Conservation (phyloP, 2,113 vertebrate genomes). For the Catharus fuscescens region DNA sequence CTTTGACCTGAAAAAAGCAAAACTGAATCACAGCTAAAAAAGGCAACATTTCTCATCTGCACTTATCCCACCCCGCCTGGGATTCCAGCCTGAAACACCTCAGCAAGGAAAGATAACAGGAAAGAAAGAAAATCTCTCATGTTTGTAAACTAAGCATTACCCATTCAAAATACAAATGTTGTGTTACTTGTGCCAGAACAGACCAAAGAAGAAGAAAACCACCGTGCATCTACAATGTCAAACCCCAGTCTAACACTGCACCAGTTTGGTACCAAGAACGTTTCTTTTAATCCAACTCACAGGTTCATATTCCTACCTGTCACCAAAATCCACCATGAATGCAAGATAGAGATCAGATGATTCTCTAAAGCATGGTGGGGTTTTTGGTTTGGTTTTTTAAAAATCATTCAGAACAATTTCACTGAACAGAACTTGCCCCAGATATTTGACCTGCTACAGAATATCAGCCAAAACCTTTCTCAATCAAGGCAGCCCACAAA, state of each 20-base stretch:
- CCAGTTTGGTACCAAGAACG: not conserved
- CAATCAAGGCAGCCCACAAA: not conserved
- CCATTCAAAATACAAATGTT: not conserved
- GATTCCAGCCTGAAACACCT: not conserved
- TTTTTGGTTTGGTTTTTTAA: accelerated
- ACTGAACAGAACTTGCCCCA: not conserved
- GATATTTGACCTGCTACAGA: not conserved
- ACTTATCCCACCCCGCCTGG: not conserved
- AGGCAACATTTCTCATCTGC: not conserved
- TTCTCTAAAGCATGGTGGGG: not conserved
- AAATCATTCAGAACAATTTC: not conserved
- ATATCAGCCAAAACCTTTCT: not conserved
- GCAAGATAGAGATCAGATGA: not conserved
- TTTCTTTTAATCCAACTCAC: not conserved
- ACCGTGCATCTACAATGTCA: not conserved
- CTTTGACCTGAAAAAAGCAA: not conserved
- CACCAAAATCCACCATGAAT: not conserved
- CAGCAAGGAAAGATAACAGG: not conserved
- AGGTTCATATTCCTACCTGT: not conserved
- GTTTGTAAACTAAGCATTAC: not conserved
- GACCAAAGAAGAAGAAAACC: not conserved
- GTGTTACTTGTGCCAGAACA: not conserved
- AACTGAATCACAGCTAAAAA: not conserved
- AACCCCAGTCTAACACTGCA: not conserved
- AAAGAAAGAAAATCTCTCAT: not conserved